phyloP scores from a whole-genome alignment of 2,888 invertebrate species.

The Heliconius sara region DNA sequence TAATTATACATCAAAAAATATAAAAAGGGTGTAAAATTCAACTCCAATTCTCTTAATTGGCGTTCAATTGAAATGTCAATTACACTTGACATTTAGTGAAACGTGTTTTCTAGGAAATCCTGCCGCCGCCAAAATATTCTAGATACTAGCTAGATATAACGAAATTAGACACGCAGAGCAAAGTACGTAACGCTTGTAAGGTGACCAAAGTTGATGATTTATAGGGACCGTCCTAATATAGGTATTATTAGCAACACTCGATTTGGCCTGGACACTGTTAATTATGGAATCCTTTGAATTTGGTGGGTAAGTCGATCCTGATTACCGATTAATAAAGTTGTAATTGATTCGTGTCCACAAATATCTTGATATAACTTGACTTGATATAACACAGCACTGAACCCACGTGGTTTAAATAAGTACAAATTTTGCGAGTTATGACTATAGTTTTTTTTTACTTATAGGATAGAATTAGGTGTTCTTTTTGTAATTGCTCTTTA shows the following conservation, averaged over 20 bases:
- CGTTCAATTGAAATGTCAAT: slow-evolving; percentile 19
- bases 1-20: not conserved
- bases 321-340: not conserved
- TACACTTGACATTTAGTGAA: slow-evolving; percentile 26
- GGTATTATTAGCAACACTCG: slow-evolving; percentile 65
- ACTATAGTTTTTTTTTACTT: too few species aligned
- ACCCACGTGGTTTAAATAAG: too few species aligned
- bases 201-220: slow-evolving; percentile 57
- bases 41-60: not conserved
- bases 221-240: slow-evolving; percentile 51
- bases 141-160: slow-evolving; percentile 16
- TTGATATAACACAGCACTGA: too few species aligned
- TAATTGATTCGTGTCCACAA: not conserved
- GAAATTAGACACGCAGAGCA: slow-evolving; percentile 19
- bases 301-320: not conserved
- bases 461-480: too few species aligned
- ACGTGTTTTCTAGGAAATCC: slow-evolving; percentile 28
- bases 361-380: too few species aligned
- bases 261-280: slow-evolving; percentile 70
- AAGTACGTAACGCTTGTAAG: slow-evolving; percentile 40
- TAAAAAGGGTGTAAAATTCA: slow-evolving; percentile 10
- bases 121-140: slow-evolving; percentile 10
- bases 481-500: too few species aligned
- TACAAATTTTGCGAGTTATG: too few species aligned
- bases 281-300: slow-evolving; percentile 55